Evolutionary conservation across 2,113 vertebrate species (phyloP), one percentile per base, ranked within the genome.

Genomic region (Dasypus novemcinctus): DNA sequence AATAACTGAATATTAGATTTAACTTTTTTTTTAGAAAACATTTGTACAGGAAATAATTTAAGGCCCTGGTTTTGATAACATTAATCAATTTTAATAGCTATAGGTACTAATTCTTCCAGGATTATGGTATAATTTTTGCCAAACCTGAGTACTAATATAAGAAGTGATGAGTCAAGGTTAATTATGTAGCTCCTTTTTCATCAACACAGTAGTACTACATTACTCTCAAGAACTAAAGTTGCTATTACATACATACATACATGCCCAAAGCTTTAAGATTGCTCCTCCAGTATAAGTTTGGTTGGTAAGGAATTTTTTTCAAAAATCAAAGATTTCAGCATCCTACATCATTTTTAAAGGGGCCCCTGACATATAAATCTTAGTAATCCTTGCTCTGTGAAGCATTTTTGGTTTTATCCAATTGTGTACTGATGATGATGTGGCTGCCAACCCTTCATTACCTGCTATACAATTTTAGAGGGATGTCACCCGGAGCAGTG

Each of bases 1-100:
- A 79, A 12, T 87, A 83, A 75, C 57, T 87, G 91, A 87, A 80
- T 33, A 17, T 90, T 91, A 38, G 5, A 90, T 92, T 81, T 90
- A 74, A 61, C 54, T 46, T n/a, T 49, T 31, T 75, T 63, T 54
- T 78, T 57, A 13, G 1, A 63, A 92, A 72, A 0, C 17, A 3
- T 92, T 31, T 92, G 13, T 17, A 54, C 10, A 82, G 33, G 43
- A 4, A 68, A 10, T 68, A 84, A 87, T 93, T 76, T 84, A 72
- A 92, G 76, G 15, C n/a, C 27, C 43, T 96, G 46, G 5, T 10
- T 84, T 76, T 84, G 49, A 54, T 83, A 81, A 93, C 66, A 1
- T 80, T 49, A 69, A 93, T 72, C 71, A 80, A 59, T 0, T 52
- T 86, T 75, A 25, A 93, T 43, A 54, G 21, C 3, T 20, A 79